Base-by-base conservation (phyloP, 2,797 vertebrate species). In the Poeciliopsis paucimaculata region DNA sequence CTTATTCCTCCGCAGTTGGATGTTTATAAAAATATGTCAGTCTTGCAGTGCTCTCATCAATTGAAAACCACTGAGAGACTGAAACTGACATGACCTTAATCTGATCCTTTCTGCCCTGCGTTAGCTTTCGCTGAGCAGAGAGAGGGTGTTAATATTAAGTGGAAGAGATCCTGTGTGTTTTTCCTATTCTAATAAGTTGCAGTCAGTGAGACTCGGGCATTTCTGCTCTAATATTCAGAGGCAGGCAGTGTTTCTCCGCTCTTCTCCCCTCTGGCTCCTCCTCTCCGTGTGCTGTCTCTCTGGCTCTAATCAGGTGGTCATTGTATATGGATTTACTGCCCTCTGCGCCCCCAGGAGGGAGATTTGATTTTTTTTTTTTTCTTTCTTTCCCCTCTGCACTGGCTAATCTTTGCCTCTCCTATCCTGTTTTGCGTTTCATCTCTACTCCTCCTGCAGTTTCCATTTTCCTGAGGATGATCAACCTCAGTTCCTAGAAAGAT, bases 281-380 rank as follows among this genome's bases (percentile, higher is more conserved):
- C 77, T 83, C 80, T 84, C 71, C 16, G 64, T 84, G 78, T 79
- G 57, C 87, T 78, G 76, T 91, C 89, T 89, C 86, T 43, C 80
- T 86, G 83, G 8, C 84, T 90, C 82, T 92, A 90, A 91, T 94
- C 91, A 91, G 89, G 81, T 90, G 85, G 82, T 88, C 89, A 89
- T 92, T 91, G 86, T 92, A 77, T 91, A 90, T 90, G 85, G 93
- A 94, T 94, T 93, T 91, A 91, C 90, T 93, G 89, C 87, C 91
- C 88, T 90, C 72, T 34, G 41, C 92, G 83, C 85, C 89, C 92
- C 85, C 84, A 87, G 83, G 91, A 91, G 88, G 87, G 84, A 91
- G 85, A 90, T 91, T 93, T 91, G 80, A 93, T 92, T 90, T 89
- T 87, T 77, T 66, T 41, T 57, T 51, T 55, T n/a, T 6, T n/a